Evolutionary conservation across 2,797 vertebrate genomes (phyloP), one percentile per base, ranked within the genome.

Genomic region (Alectoris magna): DNA sequence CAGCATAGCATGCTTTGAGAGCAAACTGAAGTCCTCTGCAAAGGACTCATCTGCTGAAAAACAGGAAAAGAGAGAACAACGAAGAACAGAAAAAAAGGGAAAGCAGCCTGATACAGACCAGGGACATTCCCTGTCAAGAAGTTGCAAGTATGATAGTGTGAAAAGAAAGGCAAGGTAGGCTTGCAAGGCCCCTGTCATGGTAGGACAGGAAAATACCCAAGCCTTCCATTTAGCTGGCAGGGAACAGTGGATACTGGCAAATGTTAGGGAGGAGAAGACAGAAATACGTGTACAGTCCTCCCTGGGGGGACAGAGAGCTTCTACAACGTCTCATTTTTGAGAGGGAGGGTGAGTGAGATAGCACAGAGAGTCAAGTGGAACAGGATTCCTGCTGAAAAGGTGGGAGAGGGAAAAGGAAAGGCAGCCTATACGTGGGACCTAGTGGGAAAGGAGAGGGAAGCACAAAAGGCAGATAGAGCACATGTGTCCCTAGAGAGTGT

Each of bases 321-420:
- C 88, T 87, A 31, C 72, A 69, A 0, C 19, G 16, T 69, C 68
- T 38, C 27, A 4, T 14, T 53, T 58, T 86, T 67, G 51, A 6
- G 55, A n/a, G 51, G 24, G 6, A 39, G 75, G 24, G 64, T 82
- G 63, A 72, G 82, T 55, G 82, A 86, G 34, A n/a, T 41, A 79
- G 71, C 58, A 59, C 49, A 84, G 60, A 84, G 60, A 76, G 51
- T 60, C 41, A 74, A 53, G 53, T 14, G 66, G 16, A 84, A 15
- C 63, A 72, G 51, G 21, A 58, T 66, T 75, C 66, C 74, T 82
- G 49, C 62, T 75, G 29, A 29, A 49, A 87, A 79, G 44, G 46
- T 43, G 41, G n/a, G 39, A 93, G n/a, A 31, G 49, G 49, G 55
- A 64, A 88, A 78, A 70, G 60, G 55, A 84, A 59, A 75, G 29